Percentiles rank a stretch among this genome's conserved stretches.
Conservation (phyloP, 1,140 invertebrate genomes). For the Mizuhopecten yessoensis region DNA sequence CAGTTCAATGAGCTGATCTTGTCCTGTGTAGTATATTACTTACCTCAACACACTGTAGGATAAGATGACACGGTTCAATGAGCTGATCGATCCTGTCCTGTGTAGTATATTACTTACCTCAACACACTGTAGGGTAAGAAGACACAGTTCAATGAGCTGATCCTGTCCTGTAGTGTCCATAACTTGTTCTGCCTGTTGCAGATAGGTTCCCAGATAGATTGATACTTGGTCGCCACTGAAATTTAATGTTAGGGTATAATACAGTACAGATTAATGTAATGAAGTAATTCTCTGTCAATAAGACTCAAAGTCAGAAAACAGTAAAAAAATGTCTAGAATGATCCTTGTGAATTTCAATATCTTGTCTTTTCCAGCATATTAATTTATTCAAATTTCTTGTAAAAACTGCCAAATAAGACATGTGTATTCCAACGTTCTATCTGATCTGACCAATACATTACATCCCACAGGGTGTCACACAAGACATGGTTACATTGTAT, state of each 20-base stretch:
- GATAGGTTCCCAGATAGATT: conserved; percentile 42
- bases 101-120: conserved; percentile 65
- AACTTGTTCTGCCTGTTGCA: conserved; percentile 21
- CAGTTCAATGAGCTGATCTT: conserved; percentile 44
- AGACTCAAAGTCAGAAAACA: too few species aligned
- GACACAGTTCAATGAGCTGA: conserved; percentile 54
- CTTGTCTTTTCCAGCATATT: too few species aligned
- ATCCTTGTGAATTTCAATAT: too few species aligned
- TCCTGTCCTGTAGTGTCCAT: conserved; percentile 28
- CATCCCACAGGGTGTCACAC: too few species aligned
- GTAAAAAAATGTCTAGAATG: too few species aligned
- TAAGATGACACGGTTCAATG: conserved; percentile 61
- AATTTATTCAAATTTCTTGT: too few species aligned
- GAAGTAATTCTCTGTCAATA: too few species aligned
- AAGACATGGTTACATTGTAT: too few species aligned
- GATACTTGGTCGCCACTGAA: conserved; percentile 52
- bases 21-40: neutral
- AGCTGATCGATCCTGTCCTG: neutral
- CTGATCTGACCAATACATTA: too few species aligned
- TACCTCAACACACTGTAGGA: conserved; percentile 76
- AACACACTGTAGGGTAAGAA: conserved; percentile 75
- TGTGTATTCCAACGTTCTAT: too few species aligned
- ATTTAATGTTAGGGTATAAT: neutral
- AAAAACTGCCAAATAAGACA: too few species aligned
- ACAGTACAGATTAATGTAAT: too few species aligned